Percentiles rank a stretch among this genome's conserved stretches.
Evolutionary conservation across 2,797 vertebrate genomes (phyloP).

Genomic region (Decapterus maruadsi): DNA sequence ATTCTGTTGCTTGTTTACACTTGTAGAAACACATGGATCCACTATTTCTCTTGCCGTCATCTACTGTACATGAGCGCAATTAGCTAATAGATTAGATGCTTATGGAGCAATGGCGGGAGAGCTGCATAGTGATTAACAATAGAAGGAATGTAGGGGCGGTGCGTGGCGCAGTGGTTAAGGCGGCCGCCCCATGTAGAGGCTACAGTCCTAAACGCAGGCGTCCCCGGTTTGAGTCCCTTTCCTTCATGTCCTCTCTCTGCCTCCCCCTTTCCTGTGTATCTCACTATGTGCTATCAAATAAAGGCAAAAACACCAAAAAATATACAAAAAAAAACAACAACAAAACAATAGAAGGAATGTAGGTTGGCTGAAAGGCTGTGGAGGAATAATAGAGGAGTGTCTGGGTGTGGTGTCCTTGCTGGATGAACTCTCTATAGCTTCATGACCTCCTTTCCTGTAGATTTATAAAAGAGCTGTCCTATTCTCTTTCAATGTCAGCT

Average conservation of each 20-base stretch:
- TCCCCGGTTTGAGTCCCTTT: too few species aligned
- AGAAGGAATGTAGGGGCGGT: background rate
- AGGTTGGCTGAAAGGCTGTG: background rate
- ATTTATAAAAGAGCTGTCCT: slow-evolving; percentile 47
- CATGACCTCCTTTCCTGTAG: slow-evolving; percentile 43
- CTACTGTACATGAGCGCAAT: slow-evolving; percentile 14
- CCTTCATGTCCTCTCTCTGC: too few species aligned
- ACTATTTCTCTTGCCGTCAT: background rate
- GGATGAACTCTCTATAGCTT: slow-evolving; percentile 27
- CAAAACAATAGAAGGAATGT: background rate
- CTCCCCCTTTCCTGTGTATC: too few species aligned
- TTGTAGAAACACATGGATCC: background rate
- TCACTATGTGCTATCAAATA: too few species aligned
- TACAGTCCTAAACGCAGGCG: too few species aligned
- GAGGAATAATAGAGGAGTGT: slow-evolving; percentile 17
- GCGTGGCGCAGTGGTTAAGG: too few species aligned
- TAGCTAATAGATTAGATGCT: slow-evolving; percentile 5
- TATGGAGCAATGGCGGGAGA: background rate
- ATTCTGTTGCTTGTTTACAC: slow-evolving; percentile 1
- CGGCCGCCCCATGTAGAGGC: too few species aligned
- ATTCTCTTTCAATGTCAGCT: slow-evolving; percentile 42
- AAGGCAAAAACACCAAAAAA: too few species aligned
- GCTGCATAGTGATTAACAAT: background rate
- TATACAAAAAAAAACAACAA: too few species aligned
- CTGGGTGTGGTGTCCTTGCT: slow-evolving; percentile 24